A percentile compares a stretch with the other conserved stretches of the same genome.
phyloP scores from a whole-genome alignment of 2,797 vertebrate genomes.

The Varecia variegata region DNA sequence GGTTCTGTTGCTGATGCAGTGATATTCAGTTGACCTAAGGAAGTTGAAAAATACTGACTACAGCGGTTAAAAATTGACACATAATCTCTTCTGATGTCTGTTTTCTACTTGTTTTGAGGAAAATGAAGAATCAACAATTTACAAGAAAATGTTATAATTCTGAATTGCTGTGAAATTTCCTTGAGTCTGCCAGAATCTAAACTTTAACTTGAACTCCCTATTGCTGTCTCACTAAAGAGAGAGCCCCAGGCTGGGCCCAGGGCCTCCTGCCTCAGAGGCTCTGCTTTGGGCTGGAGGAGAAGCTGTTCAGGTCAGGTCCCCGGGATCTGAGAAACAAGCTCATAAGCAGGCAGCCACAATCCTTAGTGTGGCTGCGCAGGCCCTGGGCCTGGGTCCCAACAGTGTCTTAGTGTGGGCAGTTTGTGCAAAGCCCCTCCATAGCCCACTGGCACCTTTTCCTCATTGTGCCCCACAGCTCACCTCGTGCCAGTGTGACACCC shows the following conservation, averaged over 20 bases:
- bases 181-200: neutral
- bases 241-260: neutral
- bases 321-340: neutral
- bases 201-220: neutral
- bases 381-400: neutral
- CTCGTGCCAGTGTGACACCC: too few relatives aligned
- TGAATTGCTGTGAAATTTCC: neutral
- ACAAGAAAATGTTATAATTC: neutral
- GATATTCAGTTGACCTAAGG: neutral
- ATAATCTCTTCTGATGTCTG: neutral
- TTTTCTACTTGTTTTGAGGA: neutral
- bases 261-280: neutral
- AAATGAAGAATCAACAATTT: neutral
- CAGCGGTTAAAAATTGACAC: neutral
- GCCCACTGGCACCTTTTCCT: too few relatives aligned
- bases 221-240: neutral
- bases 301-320: neutral
- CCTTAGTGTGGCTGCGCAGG: neutral
- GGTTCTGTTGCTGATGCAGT: neutral
- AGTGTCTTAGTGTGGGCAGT: neutral
- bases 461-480: too few relatives aligned
- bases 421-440: too few relatives aligned
- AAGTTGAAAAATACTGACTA: neutral
- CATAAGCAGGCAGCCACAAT: neutral
- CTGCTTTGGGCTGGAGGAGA: neutral